Evolutionary conservation across 2,113 vertebrate species (phyloP).

Genomic region (Hiodon tergisus): DNA sequence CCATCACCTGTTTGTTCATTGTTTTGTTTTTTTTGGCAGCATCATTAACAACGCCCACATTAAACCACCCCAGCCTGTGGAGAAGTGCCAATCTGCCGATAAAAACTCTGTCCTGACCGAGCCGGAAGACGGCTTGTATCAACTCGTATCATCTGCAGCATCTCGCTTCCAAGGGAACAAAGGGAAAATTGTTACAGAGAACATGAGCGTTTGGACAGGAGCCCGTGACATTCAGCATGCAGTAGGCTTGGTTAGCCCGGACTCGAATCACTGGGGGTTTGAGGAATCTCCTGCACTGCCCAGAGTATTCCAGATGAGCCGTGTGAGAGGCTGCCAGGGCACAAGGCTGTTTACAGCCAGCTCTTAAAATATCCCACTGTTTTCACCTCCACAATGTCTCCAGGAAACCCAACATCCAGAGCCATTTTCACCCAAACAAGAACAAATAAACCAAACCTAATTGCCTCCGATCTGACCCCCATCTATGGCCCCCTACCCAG

Average conservation of each 20-base stretch:
- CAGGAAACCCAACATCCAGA: conserved; percentile 10
- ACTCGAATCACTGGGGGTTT: background rate
- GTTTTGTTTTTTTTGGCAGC: no score
- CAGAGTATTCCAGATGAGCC: background rate
- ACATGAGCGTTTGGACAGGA: conserved; percentile 5
- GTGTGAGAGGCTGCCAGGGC: background rate
- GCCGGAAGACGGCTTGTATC: background rate
- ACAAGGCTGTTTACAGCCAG: background rate
- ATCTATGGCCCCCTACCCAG: conserved; percentile 3
- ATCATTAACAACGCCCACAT: no score
- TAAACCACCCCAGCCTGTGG: no score
- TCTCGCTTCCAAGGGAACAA: conserved; percentile 15
- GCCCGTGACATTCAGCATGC: conserved; percentile 15
- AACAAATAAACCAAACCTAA: background rate
- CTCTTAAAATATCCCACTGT: background rate
- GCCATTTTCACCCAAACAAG: background rate
- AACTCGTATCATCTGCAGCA: background rate
- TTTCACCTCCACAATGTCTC: background rate
- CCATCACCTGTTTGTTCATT: background rate
- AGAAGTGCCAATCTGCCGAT: no score
- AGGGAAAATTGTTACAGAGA: conserved; percentile 25
- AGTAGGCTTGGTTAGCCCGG: conserved; percentile 6
- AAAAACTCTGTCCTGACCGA: background rate
- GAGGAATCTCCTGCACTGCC: background rate
- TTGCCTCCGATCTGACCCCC: background rate